A percentile compares a stretch with the other conserved stretches of the same genome.
Conservation (phyloP, 2,797 vertebrate species). For the Knipowitschia caucasica region DNA sequence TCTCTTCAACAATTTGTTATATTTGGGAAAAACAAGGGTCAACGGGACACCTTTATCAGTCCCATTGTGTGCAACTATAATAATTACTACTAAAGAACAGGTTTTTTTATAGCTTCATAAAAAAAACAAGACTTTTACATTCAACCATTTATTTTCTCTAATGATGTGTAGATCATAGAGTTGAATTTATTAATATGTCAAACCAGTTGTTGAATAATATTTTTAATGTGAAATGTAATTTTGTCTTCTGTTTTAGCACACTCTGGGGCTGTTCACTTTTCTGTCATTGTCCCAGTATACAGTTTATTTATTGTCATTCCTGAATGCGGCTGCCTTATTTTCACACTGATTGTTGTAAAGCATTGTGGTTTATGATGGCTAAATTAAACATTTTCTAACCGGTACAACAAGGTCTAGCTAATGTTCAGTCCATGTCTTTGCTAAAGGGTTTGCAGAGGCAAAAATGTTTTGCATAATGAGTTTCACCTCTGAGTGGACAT, state of each 20-base stretch:
- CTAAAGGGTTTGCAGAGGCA: neutral
- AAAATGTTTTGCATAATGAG: neutral
- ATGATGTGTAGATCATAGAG: too few relatives aligned
- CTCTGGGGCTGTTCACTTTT: slow-evolving; percentile 5
- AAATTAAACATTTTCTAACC: slow-evolving; percentile 71
- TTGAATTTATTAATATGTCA: neutral
- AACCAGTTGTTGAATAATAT: neutral
- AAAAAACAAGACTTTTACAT: too few relatives aligned
- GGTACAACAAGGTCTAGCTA: slow-evolving; percentile 34
- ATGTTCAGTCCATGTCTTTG: neutral
- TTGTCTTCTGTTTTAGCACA: neutral
- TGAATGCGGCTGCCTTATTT: slow-evolving; percentile 70
- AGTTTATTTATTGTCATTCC: slow-evolving; percentile 58
- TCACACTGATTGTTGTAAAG: slow-evolving; percentile 66
- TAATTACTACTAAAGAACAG: too few relatives aligned
- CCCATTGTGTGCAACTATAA: slow-evolving; percentile 15
- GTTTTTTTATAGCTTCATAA: too few relatives aligned
- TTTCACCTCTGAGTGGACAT: neutral
- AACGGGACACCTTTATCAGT: slow-evolving; percentile 25
- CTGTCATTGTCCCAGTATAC: slow-evolving; percentile 1
- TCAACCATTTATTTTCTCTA: too few relatives aligned
- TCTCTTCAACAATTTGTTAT: slow-evolving; percentile 19
- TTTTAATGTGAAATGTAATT: neutral
- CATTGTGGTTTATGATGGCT: slow-evolving; percentile 59
- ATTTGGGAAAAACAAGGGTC: slow-evolving; percentile 1